A percentile compares a stretch with the other conserved stretches of the same genome.
Evolutionary conservation across 2,888 invertebrate species (phyloP).

Genomic region (Ypsolopha scabrella): DNA sequence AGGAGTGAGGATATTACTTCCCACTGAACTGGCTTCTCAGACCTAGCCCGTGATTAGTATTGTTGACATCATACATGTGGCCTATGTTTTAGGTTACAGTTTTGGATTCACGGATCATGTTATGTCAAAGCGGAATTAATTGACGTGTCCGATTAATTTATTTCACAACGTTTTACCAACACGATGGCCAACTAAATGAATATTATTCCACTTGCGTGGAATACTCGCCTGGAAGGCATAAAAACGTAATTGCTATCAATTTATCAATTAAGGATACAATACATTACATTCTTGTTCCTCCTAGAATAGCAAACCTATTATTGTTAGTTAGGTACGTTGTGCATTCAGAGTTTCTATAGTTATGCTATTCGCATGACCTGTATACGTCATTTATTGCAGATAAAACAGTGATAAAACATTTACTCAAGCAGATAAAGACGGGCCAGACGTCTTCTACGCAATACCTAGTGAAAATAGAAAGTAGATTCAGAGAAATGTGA

Average conservation of each 20-base stretch:
- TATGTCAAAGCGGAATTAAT: background rate
- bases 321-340: too few species aligned
- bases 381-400: conserved; percentile 13
- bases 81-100: background rate
- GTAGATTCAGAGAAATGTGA: conserved; percentile 14
- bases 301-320: background rate
- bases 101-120: background rate
- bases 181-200: too few species aligned
- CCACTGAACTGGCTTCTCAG: background rate
- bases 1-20: conserved; percentile 1
- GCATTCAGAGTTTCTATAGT: background rate
- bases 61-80: background rate
- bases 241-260: background rate
- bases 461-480: background rate
- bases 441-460: too few species aligned
- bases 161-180: too few species aligned
- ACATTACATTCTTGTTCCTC: background rate
- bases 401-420: conserved; percentile 30
- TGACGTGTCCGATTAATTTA: background rate
- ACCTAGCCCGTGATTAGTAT: background rate
- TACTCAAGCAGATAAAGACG: conserved; percentile 29
- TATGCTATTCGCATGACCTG: conserved; percentile 3
- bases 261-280: background rate
- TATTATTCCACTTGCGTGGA: too few species aligned
- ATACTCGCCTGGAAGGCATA: background rate